Evolutionary conservation across 2,888 invertebrate species (phyloP), one percentile per base, ranked within the genome.

Genomic region (Rhopalosiphum nymphaeae): DNA sequence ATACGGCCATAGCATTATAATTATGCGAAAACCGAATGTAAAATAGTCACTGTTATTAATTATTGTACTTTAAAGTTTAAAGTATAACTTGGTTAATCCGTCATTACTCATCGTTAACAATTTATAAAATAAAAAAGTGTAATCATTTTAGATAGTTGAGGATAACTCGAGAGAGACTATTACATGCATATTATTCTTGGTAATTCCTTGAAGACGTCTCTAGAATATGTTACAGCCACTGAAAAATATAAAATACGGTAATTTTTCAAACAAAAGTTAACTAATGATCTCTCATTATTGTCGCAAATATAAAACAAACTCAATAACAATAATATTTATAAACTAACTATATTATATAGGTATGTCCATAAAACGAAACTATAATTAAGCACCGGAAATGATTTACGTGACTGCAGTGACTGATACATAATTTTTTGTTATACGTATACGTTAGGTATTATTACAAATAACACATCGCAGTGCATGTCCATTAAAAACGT

Each of bases 401-500:
- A 78, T 91, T 78, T 49, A 91, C 91, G 91, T 91, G 91, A 78
- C 49, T 49, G n/a, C n/a, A 9, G n/a, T n/a, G 78, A 78, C 91
- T 25, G 57, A 67, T 46, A 67, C 67, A 36, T 78, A 78, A 91
- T 91, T 49, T 78, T 78, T 13, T 49, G 91, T 91, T 78, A 36
- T 53, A 16, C 49, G 36, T 78, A 36, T 53, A 16, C 49, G 36
- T 36, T 36, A 67, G 67, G 67, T 49, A 46, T 91, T 78, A 57
- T 91, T 91, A 91, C 36, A 36, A 78, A 49, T 67, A 90, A 67
- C 46, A 36, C 90, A 46, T 90, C n/a, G 44, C 49, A 10, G 36
- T 25, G 26, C 78, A 49, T 46, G 36, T 67, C 61, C 36, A 36
- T 90, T 49, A 46, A 67, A 44, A 67, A 67, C 90, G 90, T 90